Percentiles rank a stretch among this genome's conserved stretches.
Conservation (phyloP, 2,888 invertebrate species). For the Erebia ligea region DNA sequence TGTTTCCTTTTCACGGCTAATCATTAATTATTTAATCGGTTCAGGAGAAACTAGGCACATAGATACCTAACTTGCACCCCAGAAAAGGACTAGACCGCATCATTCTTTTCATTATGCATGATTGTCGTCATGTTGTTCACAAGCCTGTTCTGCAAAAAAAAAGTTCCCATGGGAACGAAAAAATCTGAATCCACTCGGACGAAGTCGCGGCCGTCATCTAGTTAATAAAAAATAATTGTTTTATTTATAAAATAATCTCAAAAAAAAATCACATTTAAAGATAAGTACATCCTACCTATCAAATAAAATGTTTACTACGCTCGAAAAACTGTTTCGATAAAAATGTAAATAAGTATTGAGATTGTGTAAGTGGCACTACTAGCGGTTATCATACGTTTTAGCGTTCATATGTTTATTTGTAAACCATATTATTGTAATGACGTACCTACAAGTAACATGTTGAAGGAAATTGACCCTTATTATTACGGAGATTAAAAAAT, state of each 20-base stretch:
- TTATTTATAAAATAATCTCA: not conserved
- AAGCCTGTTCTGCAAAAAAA: not conserved
- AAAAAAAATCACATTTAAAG: not conserved
- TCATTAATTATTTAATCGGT: too few relatives aligned
- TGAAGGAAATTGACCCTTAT: slow-evolving; percentile 24
- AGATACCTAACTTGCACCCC: too few relatives aligned
- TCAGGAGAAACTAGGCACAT: too few relatives aligned
- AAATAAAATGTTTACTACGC: not conserved
- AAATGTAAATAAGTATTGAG: not conserved
- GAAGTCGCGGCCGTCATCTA: not conserved
- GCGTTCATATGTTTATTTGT: slow-evolving; percentile 39
- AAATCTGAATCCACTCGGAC: not conserved
- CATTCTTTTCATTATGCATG: too few relatives aligned
- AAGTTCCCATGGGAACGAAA: not conserved
- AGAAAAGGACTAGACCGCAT: too few relatives aligned
- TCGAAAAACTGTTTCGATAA: slow-evolving; percentile 13
- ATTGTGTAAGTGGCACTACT: slow-evolving; percentile 21
- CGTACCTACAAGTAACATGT: slow-evolving; percentile 27
- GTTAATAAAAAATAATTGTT: not conserved
- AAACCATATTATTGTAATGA: slow-evolving; percentile 37
- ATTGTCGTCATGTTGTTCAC: too few relatives aligned
- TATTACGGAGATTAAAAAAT: not conserved
- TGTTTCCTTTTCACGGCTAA: too few relatives aligned
- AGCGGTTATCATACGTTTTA: slow-evolving; percentile 38
- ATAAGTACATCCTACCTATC: not conserved